phyloP scores from a whole-genome alignment of 2,888 invertebrate species.

The Eupithecia subumbrata region DNA sequence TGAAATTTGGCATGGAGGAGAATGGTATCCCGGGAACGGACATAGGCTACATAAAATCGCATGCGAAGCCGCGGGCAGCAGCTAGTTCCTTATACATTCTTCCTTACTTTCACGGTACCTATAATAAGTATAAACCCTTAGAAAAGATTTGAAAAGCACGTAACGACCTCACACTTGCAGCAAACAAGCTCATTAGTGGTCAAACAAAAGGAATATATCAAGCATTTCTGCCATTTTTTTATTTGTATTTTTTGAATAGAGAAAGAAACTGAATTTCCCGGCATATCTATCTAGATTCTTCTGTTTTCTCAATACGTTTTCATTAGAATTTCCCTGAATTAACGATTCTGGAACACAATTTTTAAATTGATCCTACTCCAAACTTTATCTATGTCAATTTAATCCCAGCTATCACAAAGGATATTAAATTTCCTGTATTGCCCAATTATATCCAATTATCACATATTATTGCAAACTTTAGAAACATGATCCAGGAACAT shows the following conservation, averaged over 20 bases:
- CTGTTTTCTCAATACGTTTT: neutral
- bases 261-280: neutral
- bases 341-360: slow-evolving; percentile 2
- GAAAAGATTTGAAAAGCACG: slow-evolving; percentile 17
- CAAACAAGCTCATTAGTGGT: slow-evolving; percentile 40
- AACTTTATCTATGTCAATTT: slow-evolving; percentile 20
- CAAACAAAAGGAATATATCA: slow-evolving; percentile 34
- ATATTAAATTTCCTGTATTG: slow-evolving; percentile 23
- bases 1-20: too few relatives aligned
- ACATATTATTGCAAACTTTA: slow-evolving; percentile 14
- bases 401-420: slow-evolving; percentile 17
- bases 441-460: slow-evolving; percentile 18
- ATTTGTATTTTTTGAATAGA: too few relatives aligned
- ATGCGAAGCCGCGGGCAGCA: too few relatives aligned
- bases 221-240: neutral
- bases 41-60: too few relatives aligned
- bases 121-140: slow-evolving; percentile 3
- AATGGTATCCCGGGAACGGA: too few relatives aligned
- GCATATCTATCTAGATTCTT: neutral
- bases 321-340: neutral
- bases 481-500: slow-evolving; percentile 35
- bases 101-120: neutral
- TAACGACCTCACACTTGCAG: slow-evolving; percentile 33
- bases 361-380: neutral
- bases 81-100: neutral